phyloP scores from a whole-genome alignment of 1,140 invertebrate species.

The Brachionus plicatilis region DNA sequence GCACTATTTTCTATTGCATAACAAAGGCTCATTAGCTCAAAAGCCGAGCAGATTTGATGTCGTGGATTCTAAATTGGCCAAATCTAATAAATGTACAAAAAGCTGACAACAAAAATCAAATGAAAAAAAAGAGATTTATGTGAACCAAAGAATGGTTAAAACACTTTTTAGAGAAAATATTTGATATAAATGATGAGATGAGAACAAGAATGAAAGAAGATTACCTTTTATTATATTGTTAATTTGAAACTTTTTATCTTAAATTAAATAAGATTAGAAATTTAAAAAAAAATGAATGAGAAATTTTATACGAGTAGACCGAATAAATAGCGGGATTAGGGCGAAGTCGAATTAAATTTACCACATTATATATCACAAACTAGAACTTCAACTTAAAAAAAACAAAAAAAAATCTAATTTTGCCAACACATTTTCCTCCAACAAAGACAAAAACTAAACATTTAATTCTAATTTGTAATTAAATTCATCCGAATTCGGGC shows the following conservation, averaged over 20 bases:
- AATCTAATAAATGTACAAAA: background rate
- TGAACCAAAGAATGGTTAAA: constrained; percentile 30
- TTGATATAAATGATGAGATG: background rate
- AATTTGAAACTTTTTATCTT: constrained; percentile 40
- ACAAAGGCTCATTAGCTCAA: too few species aligned
- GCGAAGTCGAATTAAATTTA: constrained; percentile 8
- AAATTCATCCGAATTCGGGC: background rate
- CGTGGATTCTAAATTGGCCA: background rate
- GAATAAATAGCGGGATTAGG: constrained; percentile 33
- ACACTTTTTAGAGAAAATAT: background rate
- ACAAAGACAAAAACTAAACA: background rate
- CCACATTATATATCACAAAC: background rate
- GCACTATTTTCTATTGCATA: background rate
- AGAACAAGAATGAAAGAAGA: constrained; percentile 12
- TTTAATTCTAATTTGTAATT: background rate
- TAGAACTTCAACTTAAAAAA: background rate
- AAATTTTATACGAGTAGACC: constrained; percentile 32
- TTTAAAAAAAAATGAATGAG: background rate
- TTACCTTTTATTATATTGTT: constrained; percentile 37
- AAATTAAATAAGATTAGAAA: constrained; percentile 39
- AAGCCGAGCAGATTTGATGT: background rate
- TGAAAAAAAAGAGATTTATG: background rate
- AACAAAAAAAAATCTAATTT: background rate
- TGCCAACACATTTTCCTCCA: constrained; percentile 11
- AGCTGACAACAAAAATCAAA: background rate